phyloP scores from a whole-genome alignment of 2,888 invertebrate genomes.

The Nudaria mundana region DNA sequence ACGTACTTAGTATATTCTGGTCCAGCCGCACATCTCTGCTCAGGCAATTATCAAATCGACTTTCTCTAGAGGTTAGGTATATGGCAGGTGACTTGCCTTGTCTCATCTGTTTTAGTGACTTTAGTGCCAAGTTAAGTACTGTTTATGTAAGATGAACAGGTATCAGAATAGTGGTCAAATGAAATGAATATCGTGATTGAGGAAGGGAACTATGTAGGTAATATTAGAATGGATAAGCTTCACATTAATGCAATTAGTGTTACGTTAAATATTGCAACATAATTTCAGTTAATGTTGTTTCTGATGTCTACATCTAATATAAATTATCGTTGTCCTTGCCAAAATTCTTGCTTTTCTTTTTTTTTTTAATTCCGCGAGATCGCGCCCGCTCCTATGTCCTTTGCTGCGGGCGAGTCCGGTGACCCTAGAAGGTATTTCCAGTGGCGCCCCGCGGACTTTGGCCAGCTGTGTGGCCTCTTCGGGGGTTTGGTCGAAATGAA shows the following conservation, averaged over 20 bases:
- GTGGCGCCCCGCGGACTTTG: too few species aligned
- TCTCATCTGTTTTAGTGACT: conserved; percentile 24
- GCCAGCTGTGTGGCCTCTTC: too few species aligned
- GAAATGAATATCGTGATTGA: conserved; percentile 14
- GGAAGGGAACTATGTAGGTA: conserved; percentile 1
- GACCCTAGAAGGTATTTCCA: too few species aligned
- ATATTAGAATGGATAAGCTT: neutral
- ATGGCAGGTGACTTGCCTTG: conserved; percentile 35
- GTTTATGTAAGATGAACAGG: conserved; percentile 20
- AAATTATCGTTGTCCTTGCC: too few species aligned
- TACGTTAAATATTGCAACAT: neutral
- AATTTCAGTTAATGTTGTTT: too few species aligned
- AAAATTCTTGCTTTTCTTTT: too few species aligned
- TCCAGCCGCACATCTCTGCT: conserved; percentile 67
- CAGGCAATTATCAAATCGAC: conserved; percentile 79
- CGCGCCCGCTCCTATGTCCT: too few species aligned
- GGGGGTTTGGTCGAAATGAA: too few species aligned
- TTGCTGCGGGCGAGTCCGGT: too few species aligned
- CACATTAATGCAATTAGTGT: neutral
- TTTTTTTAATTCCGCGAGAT: too few species aligned
- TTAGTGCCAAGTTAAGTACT: conserved; percentile 12
- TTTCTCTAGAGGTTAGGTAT: conserved; percentile 57
- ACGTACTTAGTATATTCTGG: conserved; percentile 39
- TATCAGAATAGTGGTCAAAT: conserved; percentile 15
- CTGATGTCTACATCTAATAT: too few species aligned